Evolutionary conservation across 2,113 vertebrate genomes (phyloP).

Genomic region (Mus musculus): DNA sequence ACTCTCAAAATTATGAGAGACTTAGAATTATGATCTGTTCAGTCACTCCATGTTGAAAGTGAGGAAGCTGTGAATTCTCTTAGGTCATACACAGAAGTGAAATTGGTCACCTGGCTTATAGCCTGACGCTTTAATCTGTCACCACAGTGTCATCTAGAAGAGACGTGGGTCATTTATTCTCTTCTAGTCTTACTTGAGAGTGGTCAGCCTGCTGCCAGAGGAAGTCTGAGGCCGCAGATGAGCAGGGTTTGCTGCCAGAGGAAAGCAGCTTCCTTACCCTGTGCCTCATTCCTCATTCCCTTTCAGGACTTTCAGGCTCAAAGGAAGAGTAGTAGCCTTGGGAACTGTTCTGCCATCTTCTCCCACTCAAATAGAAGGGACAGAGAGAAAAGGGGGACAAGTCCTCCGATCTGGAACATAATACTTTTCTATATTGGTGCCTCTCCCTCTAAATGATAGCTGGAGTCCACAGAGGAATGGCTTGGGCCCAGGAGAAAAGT

Average conservation of each 20-base stretch:
- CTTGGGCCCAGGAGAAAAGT: not conserved
- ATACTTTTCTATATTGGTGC: not conserved
- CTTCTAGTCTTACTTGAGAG: not conserved
- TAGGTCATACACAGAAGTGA: slow-evolving; percentile 6
- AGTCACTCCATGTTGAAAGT: not conserved
- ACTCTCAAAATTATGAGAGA: not conserved
- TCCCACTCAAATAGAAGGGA: not conserved
- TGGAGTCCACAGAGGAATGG: slow-evolving; percentile 16
- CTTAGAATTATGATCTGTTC: not conserved
- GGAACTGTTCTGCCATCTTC: not conserved
- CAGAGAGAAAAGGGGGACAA: not conserved
- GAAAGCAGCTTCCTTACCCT: not conserved
- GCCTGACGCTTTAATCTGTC: not conserved
- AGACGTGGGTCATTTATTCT: not conserved
- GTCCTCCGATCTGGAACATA: not conserved
- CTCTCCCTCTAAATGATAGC: slow-evolving; percentile 10
- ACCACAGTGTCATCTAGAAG: not conserved
- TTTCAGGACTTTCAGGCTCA: not conserved
- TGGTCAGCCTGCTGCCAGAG: not conserved
- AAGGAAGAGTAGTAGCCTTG: not conserved
- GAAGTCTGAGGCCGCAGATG: not conserved
- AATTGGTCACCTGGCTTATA: not conserved
- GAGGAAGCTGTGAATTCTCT: slow-evolving; percentile 24
- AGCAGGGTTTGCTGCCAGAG: slow-evolving; percentile 9
- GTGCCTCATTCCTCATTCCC: not conserved